Conservation (phyloP, 2,113 vertebrate species). For the Oenanthe oenanthe region DNA sequence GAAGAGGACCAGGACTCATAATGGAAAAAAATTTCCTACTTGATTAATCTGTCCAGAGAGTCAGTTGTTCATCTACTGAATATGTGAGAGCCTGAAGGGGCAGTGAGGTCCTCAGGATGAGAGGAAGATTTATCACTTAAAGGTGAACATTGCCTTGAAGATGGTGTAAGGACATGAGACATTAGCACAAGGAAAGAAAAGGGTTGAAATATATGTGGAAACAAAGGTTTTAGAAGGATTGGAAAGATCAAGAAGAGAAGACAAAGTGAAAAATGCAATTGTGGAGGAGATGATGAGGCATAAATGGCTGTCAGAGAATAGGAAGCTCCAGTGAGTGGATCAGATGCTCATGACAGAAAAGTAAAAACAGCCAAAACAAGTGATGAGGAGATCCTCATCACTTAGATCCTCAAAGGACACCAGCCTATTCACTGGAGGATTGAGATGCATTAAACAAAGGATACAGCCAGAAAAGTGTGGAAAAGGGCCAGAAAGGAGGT, state of each 20-base stretch:
- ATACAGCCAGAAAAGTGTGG: not conserved
- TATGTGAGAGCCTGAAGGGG: not conserved
- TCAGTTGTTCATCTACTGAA: not conserved
- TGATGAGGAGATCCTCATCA: not conserved
- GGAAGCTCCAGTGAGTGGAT: not conserved
- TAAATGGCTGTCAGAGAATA: constrained; percentile 32
- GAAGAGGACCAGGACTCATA: not conserved
- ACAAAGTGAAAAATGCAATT: constrained; percentile 33
- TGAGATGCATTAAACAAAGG: not conserved
- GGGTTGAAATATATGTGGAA: not conserved
- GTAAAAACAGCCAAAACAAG: not conserved
- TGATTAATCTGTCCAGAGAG: not conserved
- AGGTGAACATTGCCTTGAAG: not conserved
- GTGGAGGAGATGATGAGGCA: constrained; percentile 60
- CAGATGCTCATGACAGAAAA: constrained; percentile 8
- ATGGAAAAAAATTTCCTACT: not conserved
- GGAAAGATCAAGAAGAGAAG: constrained; percentile 19
- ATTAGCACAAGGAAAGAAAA: not conserved
- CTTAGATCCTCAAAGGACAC: not conserved
- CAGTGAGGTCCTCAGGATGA: not conserved
- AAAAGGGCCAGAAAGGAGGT: not conserved
- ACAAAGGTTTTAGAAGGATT: constrained; percentile 38
- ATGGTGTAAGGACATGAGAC: not conserved
- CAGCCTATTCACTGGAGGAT: not conserved
- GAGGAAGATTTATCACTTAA: not conserved